phyloP scores from a whole-genome alignment of 2,113 vertebrate species.

The Diadophis punctatus region DNA sequence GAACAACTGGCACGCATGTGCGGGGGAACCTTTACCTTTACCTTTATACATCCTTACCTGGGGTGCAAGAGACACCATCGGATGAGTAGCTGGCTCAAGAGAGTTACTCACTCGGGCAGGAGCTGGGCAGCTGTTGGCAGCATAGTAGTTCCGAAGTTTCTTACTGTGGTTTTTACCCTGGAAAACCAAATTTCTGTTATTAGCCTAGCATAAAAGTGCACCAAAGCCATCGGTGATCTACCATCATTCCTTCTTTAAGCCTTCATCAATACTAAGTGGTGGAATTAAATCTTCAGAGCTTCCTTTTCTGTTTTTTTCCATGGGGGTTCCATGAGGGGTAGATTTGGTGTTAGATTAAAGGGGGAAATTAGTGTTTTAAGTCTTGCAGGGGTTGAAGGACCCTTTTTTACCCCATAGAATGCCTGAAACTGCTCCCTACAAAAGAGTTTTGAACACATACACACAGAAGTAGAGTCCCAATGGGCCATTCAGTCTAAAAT shows the following conservation, averaged over 20 bases:
- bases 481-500: neutral
- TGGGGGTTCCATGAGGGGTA: accelerated
- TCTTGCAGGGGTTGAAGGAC: neutral
- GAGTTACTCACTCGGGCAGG: constrained; percentile 82
- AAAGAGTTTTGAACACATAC: neutral
- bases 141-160: constrained; percentile 94
- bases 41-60: constrained; percentile 75
- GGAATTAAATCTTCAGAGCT: neutral
- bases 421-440: neutral
- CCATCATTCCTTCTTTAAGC: neutral
- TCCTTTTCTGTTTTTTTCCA: neutral
- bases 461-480: neutral
- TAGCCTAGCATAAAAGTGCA: neutral
- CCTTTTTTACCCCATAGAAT: neutral
- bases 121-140: constrained; percentile 90
- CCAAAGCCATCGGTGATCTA: neutral
- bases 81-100: constrained; percentile 75
- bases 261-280: neutral
- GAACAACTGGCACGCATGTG: no score
- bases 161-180: constrained; percentile 99
- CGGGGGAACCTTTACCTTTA: no score
- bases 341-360: neutral
- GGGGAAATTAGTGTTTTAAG: neutral
- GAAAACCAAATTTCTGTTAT: constrained; percentile 50
- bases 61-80: constrained; percentile 71